phyloP scores from a whole-genome alignment of 2,888 invertebrate species.

The Lithosia quadra region DNA sequence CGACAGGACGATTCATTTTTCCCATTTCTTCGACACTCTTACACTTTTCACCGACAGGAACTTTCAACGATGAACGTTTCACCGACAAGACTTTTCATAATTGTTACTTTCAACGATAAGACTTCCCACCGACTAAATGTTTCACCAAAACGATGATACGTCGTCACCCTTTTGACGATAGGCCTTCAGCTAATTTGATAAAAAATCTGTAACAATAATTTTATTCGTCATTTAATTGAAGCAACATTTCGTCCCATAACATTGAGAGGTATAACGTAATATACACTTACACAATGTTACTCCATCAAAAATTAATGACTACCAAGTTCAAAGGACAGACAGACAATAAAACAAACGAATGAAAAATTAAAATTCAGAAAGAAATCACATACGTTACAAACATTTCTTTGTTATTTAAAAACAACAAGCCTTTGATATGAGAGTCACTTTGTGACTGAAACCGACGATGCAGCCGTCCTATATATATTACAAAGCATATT shows the following conservation, averaged over 20 bases:
- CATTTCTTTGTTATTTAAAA: constrained; percentile 63
- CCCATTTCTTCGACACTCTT: too few relatives aligned
- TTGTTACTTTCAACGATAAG: too few relatives aligned
- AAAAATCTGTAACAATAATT: neutral
- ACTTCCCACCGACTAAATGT: too few relatives aligned
- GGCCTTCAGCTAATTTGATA: too few relatives aligned
- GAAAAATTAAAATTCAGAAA: constrained; percentile 54
- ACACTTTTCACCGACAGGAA: too few relatives aligned
- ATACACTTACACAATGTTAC: constrained; percentile 9
- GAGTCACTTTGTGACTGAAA: constrained; percentile 41
- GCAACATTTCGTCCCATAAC: neutral
- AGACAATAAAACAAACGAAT: constrained; percentile 31
- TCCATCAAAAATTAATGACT: constrained; percentile 32
- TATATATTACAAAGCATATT: constrained; percentile 7
- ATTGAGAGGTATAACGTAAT: neutral
- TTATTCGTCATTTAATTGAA: neutral
- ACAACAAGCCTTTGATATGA: constrained; percentile 55
- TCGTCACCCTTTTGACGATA: too few relatives aligned
- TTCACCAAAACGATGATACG: too few relatives aligned
- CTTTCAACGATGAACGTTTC: too few relatives aligned
- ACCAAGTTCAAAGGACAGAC: constrained; percentile 31
- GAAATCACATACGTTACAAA: constrained; percentile 46
- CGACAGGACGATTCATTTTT: too few relatives aligned
- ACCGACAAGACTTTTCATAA: too few relatives aligned
- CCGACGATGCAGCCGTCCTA: constrained; percentile 24